Conservation (phyloP, 2,888 invertebrate species). For the Mythimna lalbum region DNA sequence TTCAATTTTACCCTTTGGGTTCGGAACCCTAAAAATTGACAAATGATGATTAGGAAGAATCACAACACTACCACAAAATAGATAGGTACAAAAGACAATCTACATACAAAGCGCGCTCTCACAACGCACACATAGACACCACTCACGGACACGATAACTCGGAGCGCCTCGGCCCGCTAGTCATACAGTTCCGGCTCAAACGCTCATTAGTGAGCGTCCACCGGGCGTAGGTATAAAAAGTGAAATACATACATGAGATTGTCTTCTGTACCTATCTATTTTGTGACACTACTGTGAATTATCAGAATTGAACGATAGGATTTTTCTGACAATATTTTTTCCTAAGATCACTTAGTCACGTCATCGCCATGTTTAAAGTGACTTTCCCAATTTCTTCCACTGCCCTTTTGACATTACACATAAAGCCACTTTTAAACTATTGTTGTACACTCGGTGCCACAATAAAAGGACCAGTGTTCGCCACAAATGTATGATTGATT, state of each 20-base stretch:
- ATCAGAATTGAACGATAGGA: neutral
- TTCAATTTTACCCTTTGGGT: too few relatives aligned
- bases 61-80: neutral
- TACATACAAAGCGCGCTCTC: too few relatives aligned
- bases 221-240: too few relatives aligned
- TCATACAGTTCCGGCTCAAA: too few relatives aligned
- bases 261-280: too few relatives aligned
- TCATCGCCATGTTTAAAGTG: constrained; percentile 36
- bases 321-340: neutral
- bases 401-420: constrained; percentile 56
- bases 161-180: too few relatives aligned
- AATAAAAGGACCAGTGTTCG: constrained; percentile 52
- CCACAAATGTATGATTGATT: constrained; percentile 64
- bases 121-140: too few relatives aligned
- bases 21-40: neutral
- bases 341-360: constrained; percentile 22
- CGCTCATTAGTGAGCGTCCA: too few relatives aligned
- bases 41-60: neutral
- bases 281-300: neutral
- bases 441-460: constrained; percentile 56
- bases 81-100: too few relatives aligned
- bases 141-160: too few relatives aligned
- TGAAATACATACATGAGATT: too few relatives aligned
- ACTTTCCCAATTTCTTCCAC: constrained; percentile 41
- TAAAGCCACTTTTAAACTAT: constrained; percentile 64